A percentile compares a stretch with the other conserved stretches of the same genome.
Evolutionary conservation across 2,888 invertebrate species (phyloP).

Genomic region (Silvanus unidentatus): DNA sequence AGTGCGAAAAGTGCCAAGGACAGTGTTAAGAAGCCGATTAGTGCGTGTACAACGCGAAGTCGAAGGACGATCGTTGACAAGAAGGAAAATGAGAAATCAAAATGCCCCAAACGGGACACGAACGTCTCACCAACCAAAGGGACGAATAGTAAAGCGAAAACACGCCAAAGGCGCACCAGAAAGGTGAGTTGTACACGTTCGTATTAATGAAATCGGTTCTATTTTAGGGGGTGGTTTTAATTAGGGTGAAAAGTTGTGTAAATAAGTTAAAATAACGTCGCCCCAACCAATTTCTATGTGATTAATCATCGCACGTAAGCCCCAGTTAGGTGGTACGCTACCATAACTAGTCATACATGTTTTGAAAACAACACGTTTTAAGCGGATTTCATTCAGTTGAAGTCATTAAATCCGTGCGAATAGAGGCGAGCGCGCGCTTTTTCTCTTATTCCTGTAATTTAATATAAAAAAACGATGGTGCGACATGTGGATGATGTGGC

Average conservation of each 20-base stretch:
- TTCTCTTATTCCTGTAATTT: neutral
- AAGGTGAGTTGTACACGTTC: constrained; percentile 30
- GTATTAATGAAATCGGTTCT: neutral
- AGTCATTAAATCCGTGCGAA: too few species aligned
- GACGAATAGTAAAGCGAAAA: constrained; percentile 23
- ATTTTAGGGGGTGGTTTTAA: neutral
- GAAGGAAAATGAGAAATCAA: constrained; percentile 19
- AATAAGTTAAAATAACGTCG: too few species aligned
- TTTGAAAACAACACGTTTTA: too few species aligned
- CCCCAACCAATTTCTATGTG: too few species aligned
- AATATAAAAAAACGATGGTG: constrained; percentile 31
- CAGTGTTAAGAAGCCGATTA: constrained; percentile 28
- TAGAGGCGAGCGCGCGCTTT: constrained; percentile 1
- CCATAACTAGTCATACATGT: too few species aligned
- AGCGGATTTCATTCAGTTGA: too few species aligned
- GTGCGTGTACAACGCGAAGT: constrained; percentile 30
- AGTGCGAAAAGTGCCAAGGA: constrained; percentile 20
- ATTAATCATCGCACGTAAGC: too few species aligned
- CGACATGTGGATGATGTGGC: constrained; percentile 46
- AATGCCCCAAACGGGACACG: constrained; percentile 12
- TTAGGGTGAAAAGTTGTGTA: too few species aligned
- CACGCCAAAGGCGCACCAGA: constrained; percentile 24
- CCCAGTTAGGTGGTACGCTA: too few species aligned
- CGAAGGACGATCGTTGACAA: constrained; percentile 43
- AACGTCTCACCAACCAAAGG: neutral